Base-by-base conservation (phyloP, 2,113 vertebrate genomes). In the Mixornis gularis region DNA sequence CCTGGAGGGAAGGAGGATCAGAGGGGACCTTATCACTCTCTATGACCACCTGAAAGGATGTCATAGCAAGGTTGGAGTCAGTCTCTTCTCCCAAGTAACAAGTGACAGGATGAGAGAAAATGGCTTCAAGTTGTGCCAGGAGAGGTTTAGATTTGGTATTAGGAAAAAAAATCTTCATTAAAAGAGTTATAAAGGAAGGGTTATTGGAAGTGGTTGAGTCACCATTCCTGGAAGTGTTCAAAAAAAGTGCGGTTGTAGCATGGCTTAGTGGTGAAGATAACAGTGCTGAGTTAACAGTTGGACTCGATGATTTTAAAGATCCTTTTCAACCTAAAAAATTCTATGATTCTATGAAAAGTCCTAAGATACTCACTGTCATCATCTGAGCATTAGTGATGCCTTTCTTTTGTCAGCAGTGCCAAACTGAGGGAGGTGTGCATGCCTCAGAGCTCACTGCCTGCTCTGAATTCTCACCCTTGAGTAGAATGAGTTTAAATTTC, bases 11-110 rank as follows among this genome's bases (percentile, higher is more conserved):
- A 41, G 25, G 26, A 79, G 11, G 12, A 3, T 32, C 21, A 60
- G 25, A 25, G 7, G 73, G 17, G 6, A 55, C 25, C 34, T 63
- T 48, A 26, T 34, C 34, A 40, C 10, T 62, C 56, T 48, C 30
- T 43, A 22, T 7, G 9, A 43, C 19, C n/a, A 18, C 21, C 21
- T 36, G 25, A 49, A 63, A 63, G 13, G 85, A 87, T 17, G 12
- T 19, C 26, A 29, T 49, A 49, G 30, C 0, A 0, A 56, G 11
- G 26, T 3, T 4, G 1, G 38, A 13, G 14, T 43, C 26, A 58
- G 25, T 43, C 21, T 43, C 36, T 56, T 87, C 43, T 43, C 43
- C 34, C 30, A 49, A 1, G 11, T 48, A 36, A 34, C 13, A 56
- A 49, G 14, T 9, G 36, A 63, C 6, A 21, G 25, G 21, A 41